Percentiles rank a stretch among this genome's conserved stretches.
Conservation (phyloP, 1,140 invertebrate genomes). For the Lepidurus arcticus region DNA sequence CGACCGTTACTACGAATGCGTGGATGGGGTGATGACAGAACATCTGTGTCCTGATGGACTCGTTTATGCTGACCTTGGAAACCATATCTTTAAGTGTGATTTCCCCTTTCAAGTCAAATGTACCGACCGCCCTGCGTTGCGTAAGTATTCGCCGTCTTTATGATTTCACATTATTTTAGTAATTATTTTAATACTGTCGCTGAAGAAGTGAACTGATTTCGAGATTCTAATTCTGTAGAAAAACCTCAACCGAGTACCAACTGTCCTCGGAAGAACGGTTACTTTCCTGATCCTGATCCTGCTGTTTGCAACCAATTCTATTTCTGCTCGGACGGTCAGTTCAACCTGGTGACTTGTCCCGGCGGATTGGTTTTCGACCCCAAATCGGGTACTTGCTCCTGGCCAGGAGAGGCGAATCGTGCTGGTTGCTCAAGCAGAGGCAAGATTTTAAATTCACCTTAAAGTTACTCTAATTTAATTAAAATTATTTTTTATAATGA, state of each 20-base stretch:
- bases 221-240: constrained; percentile 52
- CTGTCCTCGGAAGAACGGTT: constrained; percentile 74
- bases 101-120: constrained; percentile 78
- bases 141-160: constrained; percentile 53
- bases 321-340: constrained; percentile 68
- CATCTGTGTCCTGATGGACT: constrained; percentile 78
- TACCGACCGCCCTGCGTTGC: constrained; percentile 57
- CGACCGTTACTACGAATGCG: constrained; percentile 77
- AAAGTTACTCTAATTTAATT: too few species aligned
- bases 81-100: constrained; percentile 68
- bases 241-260: constrained; percentile 65
- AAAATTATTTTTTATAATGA: too few species aligned
- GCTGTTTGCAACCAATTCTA: constrained; percentile 73
- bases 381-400: constrained; percentile 64
- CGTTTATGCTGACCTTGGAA: constrained; percentile 68
- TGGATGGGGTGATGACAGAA: constrained; percentile 64
- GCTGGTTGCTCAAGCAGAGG: constrained; percentile 65
- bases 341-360: constrained; percentile 66
- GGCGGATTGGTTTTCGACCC: constrained; percentile 78
- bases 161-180: not conserved
- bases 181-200: too few species aligned
- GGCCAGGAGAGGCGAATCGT: constrained; percentile 69
- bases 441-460: too few species aligned
- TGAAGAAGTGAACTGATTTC: too few species aligned
- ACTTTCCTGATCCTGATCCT: constrained; percentile 70